Percentiles rank a stretch among this genome's conserved stretches.
Conservation (phyloP, 2,888 invertebrate species). For the Eupithecia subumbrata region DNA sequence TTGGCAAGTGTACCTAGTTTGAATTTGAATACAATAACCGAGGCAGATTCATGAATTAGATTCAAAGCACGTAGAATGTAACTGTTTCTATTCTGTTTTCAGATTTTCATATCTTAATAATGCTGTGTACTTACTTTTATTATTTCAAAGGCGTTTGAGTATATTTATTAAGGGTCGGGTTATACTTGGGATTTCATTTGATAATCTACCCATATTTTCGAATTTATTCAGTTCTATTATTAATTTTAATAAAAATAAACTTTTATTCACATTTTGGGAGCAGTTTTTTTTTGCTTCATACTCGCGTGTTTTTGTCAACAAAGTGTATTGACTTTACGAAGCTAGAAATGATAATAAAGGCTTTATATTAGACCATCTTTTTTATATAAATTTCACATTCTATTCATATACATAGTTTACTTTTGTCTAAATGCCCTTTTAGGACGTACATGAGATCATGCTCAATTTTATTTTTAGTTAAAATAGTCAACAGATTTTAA, state of each 20-base stretch:
- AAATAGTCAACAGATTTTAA: no score
- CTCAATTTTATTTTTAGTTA: no score
- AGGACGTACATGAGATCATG: no score
- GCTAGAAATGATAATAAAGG: background rate
- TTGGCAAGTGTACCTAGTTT: slow-evolving; percentile 20
- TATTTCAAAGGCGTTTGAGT: slow-evolving; percentile 1
- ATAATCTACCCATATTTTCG: background rate
- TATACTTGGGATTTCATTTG: background rate
- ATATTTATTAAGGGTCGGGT: background rate
- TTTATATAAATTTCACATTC: no score
- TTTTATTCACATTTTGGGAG: background rate
- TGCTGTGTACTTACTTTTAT: background rate
- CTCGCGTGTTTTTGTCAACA: no score
- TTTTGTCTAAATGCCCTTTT: no score
- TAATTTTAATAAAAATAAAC: background rate
- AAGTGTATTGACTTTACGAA: background rate
- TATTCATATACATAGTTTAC: no score
- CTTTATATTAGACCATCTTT: no score
- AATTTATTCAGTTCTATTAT: background rate
- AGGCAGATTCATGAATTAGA: background rate
- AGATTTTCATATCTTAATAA: slow-evolving; percentile 1
- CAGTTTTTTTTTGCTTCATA: background rate
- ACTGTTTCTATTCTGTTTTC: slow-evolving; percentile 6
- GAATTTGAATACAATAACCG: slow-evolving; percentile 16
- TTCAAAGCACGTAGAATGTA: slow-evolving; percentile 24